Conservation (phyloP, 1,140 invertebrate species). For the Gryllus bimaculatus region DNA sequence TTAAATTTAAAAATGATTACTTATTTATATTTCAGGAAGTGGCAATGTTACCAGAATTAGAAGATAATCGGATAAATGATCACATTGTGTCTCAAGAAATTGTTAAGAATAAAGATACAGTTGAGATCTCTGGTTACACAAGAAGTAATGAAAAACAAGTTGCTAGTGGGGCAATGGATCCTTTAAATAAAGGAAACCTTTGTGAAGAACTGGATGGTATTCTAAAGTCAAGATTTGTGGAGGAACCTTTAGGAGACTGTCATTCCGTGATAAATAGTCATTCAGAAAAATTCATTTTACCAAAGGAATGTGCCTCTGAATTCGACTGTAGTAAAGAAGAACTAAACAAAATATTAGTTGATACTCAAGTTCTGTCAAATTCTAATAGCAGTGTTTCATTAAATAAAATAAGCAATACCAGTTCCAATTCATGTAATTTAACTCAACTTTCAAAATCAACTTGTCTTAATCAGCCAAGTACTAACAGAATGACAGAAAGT, state of each 20-base stretch:
- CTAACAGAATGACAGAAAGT: constrained; percentile 12
- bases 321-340: background rate
- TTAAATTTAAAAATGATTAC: background rate
- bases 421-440: background rate
- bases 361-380: background rate
- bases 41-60: constrained; percentile 32
- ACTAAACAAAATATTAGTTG: too few relatives aligned
- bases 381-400: background rate
- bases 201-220: too few relatives aligned
- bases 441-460: background rate
- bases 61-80: constrained; percentile 34
- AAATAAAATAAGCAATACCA: background rate
- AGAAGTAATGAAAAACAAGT: background rate
- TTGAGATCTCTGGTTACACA: background rate
- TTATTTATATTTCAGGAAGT: constrained; percentile 31
- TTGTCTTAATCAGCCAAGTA: background rate
- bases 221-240: background rate
- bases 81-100: constrained; percentile 32
- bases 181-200: background rate
- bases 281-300: background rate
- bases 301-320: background rate
- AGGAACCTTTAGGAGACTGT: background rate
- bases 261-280: background rate
- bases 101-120: constrained; percentile 20
- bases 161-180: too few relatives aligned